Evolutionary conservation across 1,140 invertebrate genomes (phyloP).

Genomic region (Ceratoteleas bidentatus): DNA sequence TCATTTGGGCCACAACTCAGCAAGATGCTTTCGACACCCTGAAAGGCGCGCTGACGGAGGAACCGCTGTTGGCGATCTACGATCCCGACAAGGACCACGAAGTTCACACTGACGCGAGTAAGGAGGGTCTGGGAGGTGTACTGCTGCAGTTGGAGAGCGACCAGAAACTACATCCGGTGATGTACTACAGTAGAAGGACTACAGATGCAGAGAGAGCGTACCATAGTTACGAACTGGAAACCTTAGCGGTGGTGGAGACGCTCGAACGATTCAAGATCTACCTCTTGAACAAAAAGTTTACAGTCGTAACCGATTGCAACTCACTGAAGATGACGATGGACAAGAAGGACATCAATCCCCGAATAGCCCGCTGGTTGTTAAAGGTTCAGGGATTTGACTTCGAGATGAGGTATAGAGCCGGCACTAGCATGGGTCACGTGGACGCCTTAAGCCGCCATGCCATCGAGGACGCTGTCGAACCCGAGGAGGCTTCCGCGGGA

Average conservation of each 20-base stretch:
- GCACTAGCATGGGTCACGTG: conserved; percentile 3
- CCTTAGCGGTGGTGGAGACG: conserved; percentile 69
- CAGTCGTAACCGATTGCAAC: conserved; percentile 70
- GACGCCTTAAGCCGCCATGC: conserved; percentile 22
- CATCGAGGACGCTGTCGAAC: neutral
- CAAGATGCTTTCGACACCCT: conserved; percentile 11
- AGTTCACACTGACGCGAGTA: conserved; percentile 65
- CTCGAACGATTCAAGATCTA: conserved; percentile 70
- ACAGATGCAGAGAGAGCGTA: conserved; percentile 57
- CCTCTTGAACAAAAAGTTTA: conserved; percentile 71
- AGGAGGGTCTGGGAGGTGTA: conserved; percentile 52
- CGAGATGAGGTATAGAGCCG: conserved; percentile 7
- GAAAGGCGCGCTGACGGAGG: neutral
- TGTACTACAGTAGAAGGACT: conserved; percentile 69
- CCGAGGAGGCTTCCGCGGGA: neutral
- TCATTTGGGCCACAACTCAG: neutral
- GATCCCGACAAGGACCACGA: conserved; percentile 7
- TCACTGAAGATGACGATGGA: conserved; percentile 56
- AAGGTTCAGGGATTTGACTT: conserved; percentile 31
- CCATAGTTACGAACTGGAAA: conserved; percentile 73
- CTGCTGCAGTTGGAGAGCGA: conserved; percentile 64
- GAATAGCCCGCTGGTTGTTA: conserved; percentile 17
- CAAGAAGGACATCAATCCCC: conserved; percentile 22
- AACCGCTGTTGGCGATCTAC: conserved; percentile 12
- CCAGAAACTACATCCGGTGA: conserved; percentile 52